Base-by-base conservation (phyloP, 2,113 vertebrate genomes). In the Alouatta palliata region DNA sequence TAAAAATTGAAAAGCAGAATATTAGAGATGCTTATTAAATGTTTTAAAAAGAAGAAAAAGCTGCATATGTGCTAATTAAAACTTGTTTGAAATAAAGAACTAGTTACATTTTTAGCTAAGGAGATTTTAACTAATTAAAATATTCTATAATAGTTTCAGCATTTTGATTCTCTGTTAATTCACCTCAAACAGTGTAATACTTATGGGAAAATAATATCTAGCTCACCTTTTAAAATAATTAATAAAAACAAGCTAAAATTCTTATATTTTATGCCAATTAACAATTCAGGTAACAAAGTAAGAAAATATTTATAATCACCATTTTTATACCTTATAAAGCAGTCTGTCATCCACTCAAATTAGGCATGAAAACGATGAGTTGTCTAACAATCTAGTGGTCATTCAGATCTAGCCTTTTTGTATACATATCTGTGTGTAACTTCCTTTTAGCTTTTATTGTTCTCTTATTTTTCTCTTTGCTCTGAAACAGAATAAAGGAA, bases 141-240 rank as follows among this genome's bases (percentile, higher is more conserved):
- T 61, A 91, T 86, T 61, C 58, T 16, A 27, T 49, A 71, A 10
- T 10, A 56, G 6, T 80, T 84, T 71, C 21, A 87, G 20, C 12
- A 90, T 87, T 83, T 92, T 86, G 79, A 95, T 91, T 90, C 37
- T 91, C 13, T 90, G 32, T 64, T 49, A 66, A 90, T 90, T 96
- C n/a, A 37, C 12, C 45, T 87, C 3, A 80, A 87, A 82, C 19
- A 20, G 79, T 77, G 49, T 84, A 58, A 79, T 84, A 45, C 6
- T n/a, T 82, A n/a, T 12, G 30, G 43, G 16, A 17, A 87, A 84
- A 85, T 73, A 77, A 5, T 49, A 37, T 87, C 17, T 20, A 86
- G 45, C 66, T 85, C 7, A 87, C 40, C 58, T 91, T 95, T 94
- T 80, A 45, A 92, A 68, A 17, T 87, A 84, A 79, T 91, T 66